Evolutionary conservation across 1,140 invertebrate species (phyloP).

Genomic region (Oscheius sp.): DNA sequence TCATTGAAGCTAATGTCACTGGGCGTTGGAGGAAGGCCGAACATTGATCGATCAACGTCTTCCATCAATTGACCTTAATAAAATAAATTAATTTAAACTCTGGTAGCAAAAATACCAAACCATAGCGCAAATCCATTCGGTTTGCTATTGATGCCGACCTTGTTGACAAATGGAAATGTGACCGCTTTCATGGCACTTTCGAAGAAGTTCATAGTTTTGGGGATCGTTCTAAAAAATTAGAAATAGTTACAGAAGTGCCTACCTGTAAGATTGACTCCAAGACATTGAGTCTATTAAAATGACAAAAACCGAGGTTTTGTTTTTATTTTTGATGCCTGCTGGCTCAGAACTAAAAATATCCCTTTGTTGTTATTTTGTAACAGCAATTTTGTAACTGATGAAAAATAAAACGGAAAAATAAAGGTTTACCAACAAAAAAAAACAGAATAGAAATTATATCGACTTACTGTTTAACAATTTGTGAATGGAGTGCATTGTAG

Average conservation of each 20-base stretch:
- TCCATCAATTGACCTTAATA: conserved; percentile 2
- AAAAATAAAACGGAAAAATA: not conserved
- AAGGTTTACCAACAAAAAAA: no score
- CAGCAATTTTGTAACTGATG: not conserved
- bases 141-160: conserved; percentile 32
- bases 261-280: not conserved
- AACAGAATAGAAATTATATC: no score
- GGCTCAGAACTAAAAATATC: not conserved
- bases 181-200: conserved; percentile 23
- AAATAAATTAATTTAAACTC: not conserved
- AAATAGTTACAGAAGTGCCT: no score
- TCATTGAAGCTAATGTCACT: conserved; percentile 8
- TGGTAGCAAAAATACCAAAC: conserved; percentile 16
- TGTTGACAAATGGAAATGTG: conserved; percentile 34
- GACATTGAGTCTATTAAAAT: not conserved
- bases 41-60: not conserved
- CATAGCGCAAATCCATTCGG: conserved; percentile 28
- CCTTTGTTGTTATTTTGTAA: not conserved
- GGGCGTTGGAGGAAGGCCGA: not conserved
- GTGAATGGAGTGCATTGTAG: not conserved
- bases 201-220: conserved; percentile 21
- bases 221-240: conserved; percentile 17
- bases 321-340: not conserved
- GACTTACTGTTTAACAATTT: not conserved
- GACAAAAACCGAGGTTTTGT: not conserved